Conservation (phyloP, 2,797 vertebrate species). For the Alectoris magna region DNA sequence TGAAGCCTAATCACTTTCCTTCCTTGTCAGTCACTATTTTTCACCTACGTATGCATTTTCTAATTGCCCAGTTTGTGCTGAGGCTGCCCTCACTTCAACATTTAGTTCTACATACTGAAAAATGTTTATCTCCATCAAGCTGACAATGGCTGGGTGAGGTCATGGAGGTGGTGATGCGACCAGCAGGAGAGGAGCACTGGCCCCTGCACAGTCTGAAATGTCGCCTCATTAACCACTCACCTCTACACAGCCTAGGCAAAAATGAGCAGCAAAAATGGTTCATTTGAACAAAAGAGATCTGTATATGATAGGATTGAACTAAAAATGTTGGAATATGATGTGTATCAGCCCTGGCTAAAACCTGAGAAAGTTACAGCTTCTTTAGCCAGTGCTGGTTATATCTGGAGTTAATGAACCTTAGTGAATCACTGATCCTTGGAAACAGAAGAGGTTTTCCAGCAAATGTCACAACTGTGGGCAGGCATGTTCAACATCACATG, state of each 20-base stretch:
- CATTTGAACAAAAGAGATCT: not conserved
- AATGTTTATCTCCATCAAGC: fast-evolving
- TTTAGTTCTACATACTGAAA: fast-evolving
- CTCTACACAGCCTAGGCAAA: not conserved
- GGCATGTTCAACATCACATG: fast-evolving
- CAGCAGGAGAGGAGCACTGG: not conserved
- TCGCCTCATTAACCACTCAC: not conserved
- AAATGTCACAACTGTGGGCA: not conserved
- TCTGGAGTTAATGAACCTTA: not conserved
- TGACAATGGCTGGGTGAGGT: not conserved
- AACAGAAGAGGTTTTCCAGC: not conserved
- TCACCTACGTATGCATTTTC: not conserved
- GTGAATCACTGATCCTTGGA: not conserved
- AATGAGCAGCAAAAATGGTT: not conserved
- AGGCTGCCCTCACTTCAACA: not conserved
- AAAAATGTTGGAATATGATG: not conserved
- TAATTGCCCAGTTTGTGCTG: not conserved
- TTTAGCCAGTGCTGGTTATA: not conserved
- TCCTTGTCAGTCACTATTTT: not conserved
- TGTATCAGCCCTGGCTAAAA: not conserved
- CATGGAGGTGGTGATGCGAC: not conserved
- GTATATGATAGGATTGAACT: not conserved
- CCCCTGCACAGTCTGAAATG: not conserved
- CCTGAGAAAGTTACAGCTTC: not conserved
- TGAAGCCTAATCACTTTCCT: not conserved